Base-by-base conservation (phyloP, 1,140 invertebrate genomes). In the Lineus longissimus region DNA sequence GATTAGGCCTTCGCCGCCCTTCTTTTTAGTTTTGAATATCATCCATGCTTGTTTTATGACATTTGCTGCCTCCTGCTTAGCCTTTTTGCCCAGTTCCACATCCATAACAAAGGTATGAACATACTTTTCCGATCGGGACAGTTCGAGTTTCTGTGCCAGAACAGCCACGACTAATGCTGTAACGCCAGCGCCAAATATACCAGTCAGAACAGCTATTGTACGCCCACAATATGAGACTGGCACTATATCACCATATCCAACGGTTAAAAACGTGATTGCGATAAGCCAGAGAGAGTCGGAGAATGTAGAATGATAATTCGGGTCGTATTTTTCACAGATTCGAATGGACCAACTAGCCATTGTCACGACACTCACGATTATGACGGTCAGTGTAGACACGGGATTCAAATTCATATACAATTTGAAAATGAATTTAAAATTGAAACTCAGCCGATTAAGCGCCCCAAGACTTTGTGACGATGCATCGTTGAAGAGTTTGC, bases 241-340 rank as follows among this genome's bases (percentile, higher is more conserved):
- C 4, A 74, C 73, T 27, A 73, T 64, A 36, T 81, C 79, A 0
- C 79, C 80, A 63, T 82, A 82, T 9, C 80, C 80, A 2, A 82
- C 73, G 0, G 77, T 77, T 0, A 81, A 70, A 58, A 82, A 82
- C 0, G 80, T 82, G 31, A 81, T 78, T n/a, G 78, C 76, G 1
- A 77, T 67, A 15, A 80, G 66, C 80, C 80, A 82, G 71, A 82
- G 75, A 4, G 75, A 70, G 51, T 80, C 71, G 4, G 72, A 40
- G 57, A 73, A 70, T 36, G 67, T 65, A 58, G 59, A 59, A 41
- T 67, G 61, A 23, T 64, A 30, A 4, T 47, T 13, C 9, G 17
- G 19, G 4, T 59, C 23, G 19, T 60, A 29, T 36, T 36, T 66
- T 54, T 75, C 76, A 55, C 76, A 78, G 30, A 71, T 65, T 7